Base-by-base conservation (phyloP, 2,113 vertebrate genomes). In the Conger conger region DNA sequence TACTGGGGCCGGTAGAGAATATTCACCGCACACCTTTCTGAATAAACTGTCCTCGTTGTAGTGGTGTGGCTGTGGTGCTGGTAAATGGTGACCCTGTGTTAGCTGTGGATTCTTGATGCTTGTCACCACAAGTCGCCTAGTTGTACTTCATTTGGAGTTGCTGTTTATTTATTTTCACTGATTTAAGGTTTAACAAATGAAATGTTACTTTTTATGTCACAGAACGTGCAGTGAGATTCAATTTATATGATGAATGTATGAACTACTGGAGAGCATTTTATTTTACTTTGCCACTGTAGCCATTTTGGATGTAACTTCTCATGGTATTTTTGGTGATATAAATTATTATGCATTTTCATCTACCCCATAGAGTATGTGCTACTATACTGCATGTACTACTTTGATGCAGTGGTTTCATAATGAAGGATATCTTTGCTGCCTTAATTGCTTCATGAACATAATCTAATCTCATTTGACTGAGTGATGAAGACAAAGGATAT, bases 1-100 rank as follows among this genome's bases (percentile, higher is more conserved):
- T 93, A 94, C 92, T 92, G 89, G 93, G 93, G 90, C 81, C 87
- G 89, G 89, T 87, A 86, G 89, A 81, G 73, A 88, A 90, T 83
- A 76, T 84, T 79, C 57, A 82, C 85, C 78, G 80, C 33, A 89
- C 84, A 4, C 18, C 54, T 38, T 50, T 82, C 11, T 87, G 83
- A 83, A 82, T 68, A 79, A 37, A 73, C 63, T 53, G 81, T 35
- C 73, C 76, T 33, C 50, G 82, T 80, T 54, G 76, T 53, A 78
- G 27, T 78, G 68, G 53, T 7, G 36, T 50, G 2, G 33, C 68
- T 23, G 76, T 80, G 54, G 42, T n/a, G 37, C 38, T 77, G 4
- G 30, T 9, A 50, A 73, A 85, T 53, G 38, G 54, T 36, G 33
- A 60, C 18, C 16, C 54, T 20, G 38, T 80, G 80, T 80, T 42